These are phyloP conservation scores for Florisuga fusca DNA, from an alignment of 2,797 vertebrate species.

Conservation along the genomic window DNA sequence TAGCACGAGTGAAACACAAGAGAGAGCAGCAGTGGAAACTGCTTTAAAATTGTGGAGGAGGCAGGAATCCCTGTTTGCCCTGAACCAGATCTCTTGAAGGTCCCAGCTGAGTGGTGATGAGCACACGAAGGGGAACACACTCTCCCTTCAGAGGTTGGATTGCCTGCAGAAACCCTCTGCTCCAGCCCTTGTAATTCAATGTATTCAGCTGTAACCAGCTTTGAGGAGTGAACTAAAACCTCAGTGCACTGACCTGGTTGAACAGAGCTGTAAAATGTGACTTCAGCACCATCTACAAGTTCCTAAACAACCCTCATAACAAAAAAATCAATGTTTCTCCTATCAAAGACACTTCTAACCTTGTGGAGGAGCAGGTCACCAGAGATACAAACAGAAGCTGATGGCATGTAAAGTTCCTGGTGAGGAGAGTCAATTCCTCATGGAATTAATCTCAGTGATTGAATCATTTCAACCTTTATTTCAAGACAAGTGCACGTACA, in stretches of 20 bases:
- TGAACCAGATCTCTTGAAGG: background rate
- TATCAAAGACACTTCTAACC: background rate
- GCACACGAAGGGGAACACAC: background rate
- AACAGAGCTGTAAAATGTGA: background rate
- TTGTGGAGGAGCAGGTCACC: background rate
- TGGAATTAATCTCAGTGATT: background rate
- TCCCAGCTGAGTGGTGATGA: background rate
- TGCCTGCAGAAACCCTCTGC: background rate
- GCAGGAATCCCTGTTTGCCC: background rate
- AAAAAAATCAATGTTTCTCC: background rate
- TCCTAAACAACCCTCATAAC: background rate
- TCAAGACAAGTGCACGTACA: background rate
- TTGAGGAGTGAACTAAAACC: background rate
- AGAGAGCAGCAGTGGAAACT: background rate
- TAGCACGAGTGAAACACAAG: background rate
- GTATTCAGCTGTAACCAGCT: background rate
- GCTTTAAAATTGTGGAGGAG: background rate
- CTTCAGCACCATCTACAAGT: background rate
- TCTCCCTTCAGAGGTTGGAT: background rate
- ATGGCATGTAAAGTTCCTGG: background rate
- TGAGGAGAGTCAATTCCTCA: background rate
- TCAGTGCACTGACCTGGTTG: background rate
- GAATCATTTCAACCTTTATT: background rate
- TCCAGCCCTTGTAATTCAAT: background rate
- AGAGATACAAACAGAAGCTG: background rate